These are phyloP conservation scores for Lethenteron camtschaticum DNA, from an alignment of 2,113 vertebrate species.

Conservation along the genomic window DNA sequence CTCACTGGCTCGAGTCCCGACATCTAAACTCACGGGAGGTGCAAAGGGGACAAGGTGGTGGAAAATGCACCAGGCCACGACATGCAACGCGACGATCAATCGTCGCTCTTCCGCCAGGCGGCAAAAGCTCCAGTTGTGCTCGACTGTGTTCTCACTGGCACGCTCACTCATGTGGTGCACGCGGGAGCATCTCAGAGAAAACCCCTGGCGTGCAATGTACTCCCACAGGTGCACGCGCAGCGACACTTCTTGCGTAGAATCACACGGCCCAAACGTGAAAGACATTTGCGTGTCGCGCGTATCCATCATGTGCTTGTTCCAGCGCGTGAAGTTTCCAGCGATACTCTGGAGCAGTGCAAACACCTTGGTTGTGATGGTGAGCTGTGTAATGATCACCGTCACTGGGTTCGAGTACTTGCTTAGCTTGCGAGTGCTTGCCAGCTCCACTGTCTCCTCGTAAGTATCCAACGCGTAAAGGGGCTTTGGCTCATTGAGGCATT, in stretches of 20 bases:
- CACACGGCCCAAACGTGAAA: slow-evolving; percentile 90
- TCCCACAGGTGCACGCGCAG: slow-evolving; percentile 89
- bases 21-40: no score
- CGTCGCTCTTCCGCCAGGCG: slow-evolving; percentile 78
- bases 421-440: slow-evolving; percentile 86
- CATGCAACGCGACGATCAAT: slow-evolving; percentile 25
- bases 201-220: slow-evolving; percentile 93
- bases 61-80: no score
- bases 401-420: slow-evolving; percentile 95
- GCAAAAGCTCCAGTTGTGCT: slow-evolving; percentile 98
- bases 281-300: slow-evolving; percentile 95
- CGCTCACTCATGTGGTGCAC: slow-evolving; percentile 98
- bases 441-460: slow-evolving; percentile 86
- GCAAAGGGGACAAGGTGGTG: no score
- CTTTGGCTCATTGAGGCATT: slow-evolving; percentile 79
- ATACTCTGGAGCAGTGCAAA: slow-evolving; percentile 75
- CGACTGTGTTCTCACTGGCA: slow-evolving; percentile 93
- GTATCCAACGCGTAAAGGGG: slow-evolving; percentile 78
- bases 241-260: slow-evolving; percentile 92
- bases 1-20: no score
- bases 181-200: slow-evolving; percentile 75
- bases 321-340: slow-evolving; percentile 87
- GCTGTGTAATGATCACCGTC: slow-evolving; percentile 86
- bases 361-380: slow-evolving; percentile 87
- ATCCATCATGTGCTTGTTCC: slow-evolving; percentile 99